phyloP scores from a whole-genome alignment of 1,140 invertebrate genomes.

The Nasonia vitripennis region DNA sequence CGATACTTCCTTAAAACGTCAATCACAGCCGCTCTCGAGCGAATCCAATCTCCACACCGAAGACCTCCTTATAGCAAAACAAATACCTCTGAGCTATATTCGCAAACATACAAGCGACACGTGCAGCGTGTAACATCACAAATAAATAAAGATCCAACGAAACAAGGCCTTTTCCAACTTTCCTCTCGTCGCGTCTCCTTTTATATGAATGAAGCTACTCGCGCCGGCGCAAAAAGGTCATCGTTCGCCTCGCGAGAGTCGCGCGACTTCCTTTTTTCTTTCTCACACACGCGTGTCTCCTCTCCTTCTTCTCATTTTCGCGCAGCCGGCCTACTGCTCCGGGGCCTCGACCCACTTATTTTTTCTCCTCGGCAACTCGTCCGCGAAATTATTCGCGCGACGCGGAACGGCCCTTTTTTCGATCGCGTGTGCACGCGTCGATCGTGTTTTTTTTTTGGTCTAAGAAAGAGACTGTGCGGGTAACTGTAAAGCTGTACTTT shows the following conservation, averaged over 20 bases:
- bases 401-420: background rate
- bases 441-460: background rate
- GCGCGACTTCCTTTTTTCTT: background rate
- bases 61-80: background rate
- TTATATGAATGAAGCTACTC: background rate
- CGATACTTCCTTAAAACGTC: background rate
- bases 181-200: background rate
- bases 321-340: constrained; percentile 45
- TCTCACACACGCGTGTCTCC: background rate
- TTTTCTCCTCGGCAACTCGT: background rate
- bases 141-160: background rate
- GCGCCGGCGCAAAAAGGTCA: background rate
- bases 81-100: background rate
- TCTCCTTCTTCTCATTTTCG: constrained; percentile 39
- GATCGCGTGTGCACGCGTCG: background rate
- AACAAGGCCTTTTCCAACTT: background rate
- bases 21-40: background rate
- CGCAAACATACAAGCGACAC: too few species aligned
- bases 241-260: background rate
- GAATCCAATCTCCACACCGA: background rate
- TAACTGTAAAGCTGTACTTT: too few species aligned
- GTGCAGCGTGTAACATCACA: background rate
- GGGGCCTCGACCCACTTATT: constrained; percentile 51
- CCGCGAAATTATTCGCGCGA: constrained; percentile 10
- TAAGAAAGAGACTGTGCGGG: background rate